Percentiles rank a stretch among this genome's conserved stretches.
These are phyloP conservation scores for Leptopterna dolabrata DNA, from an alignment of 2,888 invertebrate genomes.

Conservation along the genomic window DNA sequence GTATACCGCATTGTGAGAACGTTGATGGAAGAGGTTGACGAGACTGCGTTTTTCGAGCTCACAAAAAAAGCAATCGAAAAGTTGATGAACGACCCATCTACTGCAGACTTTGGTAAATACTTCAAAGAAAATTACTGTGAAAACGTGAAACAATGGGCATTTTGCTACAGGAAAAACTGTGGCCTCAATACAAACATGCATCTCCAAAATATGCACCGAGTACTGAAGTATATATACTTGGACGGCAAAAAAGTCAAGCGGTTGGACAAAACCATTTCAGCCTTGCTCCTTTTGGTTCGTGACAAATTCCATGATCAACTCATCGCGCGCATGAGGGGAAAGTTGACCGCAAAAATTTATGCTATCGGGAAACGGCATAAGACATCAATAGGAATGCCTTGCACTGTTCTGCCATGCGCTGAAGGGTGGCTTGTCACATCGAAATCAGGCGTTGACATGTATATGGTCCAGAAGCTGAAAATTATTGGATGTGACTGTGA, in stretches of 20 bases:
- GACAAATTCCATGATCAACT: conserved; percentile 62
- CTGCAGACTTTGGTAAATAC: not conserved
- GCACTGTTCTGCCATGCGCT: not conserved
- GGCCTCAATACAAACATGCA: conserved; percentile 63
- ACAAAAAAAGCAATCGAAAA: not conserved
- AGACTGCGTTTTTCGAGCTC: not conserved
- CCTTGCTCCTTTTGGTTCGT: conserved; percentile 61
- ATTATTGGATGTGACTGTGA: not conserved
- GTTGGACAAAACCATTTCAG: conserved; percentile 60
- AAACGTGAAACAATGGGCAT: no score
- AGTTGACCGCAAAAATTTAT: conserved; percentile 55
- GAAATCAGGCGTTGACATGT: not conserved
- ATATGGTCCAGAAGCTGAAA: not conserved
- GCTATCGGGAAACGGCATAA: not conserved
- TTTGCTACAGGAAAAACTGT: conserved; percentile 60
- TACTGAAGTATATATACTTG: conserved; percentile 62
- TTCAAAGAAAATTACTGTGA: conserved; percentile 55
- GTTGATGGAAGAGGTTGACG: not conserved
- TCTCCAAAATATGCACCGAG: conserved; percentile 62
- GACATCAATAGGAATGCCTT: not conserved
- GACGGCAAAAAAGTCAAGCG: conserved; percentile 61
- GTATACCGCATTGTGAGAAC: conserved; percentile 16
- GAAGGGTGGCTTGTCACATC: conserved; percentile 18
- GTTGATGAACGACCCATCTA: not conserved
- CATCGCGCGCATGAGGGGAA: conserved; percentile 63